These are phyloP conservation scores for Ametastegia equiseti DNA, from an alignment of 2,888 invertebrate genomes.

Conservation along the genomic window DNA sequence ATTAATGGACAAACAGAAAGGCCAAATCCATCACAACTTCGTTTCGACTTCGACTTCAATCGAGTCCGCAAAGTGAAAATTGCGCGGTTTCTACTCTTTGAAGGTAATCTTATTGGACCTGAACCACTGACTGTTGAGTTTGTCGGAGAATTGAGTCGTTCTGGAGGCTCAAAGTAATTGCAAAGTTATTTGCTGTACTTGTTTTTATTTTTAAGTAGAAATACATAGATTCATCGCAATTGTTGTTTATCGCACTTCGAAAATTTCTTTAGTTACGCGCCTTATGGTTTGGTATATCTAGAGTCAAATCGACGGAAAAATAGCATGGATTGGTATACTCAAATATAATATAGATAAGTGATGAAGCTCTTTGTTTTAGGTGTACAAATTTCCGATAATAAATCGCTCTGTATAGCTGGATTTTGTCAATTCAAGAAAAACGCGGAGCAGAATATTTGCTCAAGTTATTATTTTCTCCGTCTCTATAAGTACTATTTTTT, in stretches of 20 bases:
- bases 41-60: not conserved
- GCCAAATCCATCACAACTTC: not conserved
- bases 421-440: not conserved
- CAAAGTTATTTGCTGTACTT: not conserved
- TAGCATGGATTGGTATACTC: too few relatives aligned
- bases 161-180: constrained; percentile 8
- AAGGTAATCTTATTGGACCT: not conserved
- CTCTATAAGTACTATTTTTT: not conserved
- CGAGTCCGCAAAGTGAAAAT: constrained; percentile 5
- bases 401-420: not conserved
- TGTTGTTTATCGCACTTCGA: not conserved
- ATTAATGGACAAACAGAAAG: not conserved
- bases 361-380: too few relatives aligned
- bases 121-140: not conserved
- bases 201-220: not conserved
- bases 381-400: constrained; percentile 14
- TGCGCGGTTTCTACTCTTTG: not conserved
- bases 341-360: too few relatives aligned
- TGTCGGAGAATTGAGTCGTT: not conserved
- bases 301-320: too few relatives aligned
- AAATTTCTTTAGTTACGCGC: not conserved
- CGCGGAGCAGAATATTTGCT: constrained; percentile 11
- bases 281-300: not conserved
- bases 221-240: not conserved
- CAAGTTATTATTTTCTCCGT: constrained; percentile 4